Conservation (phyloP, 2,888 invertebrate genomes). For the Coremacera marginata region DNA sequence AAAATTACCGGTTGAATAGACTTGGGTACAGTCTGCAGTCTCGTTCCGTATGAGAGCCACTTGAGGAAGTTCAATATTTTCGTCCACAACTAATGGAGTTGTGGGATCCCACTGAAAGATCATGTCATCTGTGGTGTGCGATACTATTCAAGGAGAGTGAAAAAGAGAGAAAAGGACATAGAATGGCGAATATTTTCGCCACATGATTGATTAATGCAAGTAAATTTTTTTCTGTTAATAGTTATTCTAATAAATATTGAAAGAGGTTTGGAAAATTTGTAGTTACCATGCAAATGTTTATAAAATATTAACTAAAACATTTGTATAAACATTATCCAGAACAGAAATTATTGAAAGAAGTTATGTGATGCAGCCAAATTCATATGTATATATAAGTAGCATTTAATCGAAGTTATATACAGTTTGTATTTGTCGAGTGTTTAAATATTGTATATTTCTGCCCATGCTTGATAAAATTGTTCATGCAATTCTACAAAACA, state of each 20-base stretch:
- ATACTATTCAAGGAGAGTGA: constrained; percentile 73
- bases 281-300: constrained; percentile 38
- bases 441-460: neutral
- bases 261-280: neutral
- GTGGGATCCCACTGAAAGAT: constrained; percentile 92
- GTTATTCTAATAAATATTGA: neutral
- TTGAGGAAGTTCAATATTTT: constrained; percentile 89
- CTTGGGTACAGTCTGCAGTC: constrained; percentile 90
- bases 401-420: neutral
- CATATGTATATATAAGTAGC: constrained; percentile 8
- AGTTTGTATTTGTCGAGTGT: neutral
- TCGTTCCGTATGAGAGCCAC: constrained; percentile 88
- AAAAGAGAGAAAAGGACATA: constrained; percentile 42
- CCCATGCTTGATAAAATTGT: neutral
- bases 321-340: constrained; percentile 24
- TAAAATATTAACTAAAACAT: constrained; percentile 28
- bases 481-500: constrained; percentile 9
- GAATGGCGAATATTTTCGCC: neutral
- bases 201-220: too few relatives aligned
- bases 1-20: constrained; percentile 78
- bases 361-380: constrained; percentile 39
- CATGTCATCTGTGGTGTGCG: constrained; percentile 89
- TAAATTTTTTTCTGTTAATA: too few relatives aligned
- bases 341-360: constrained; percentile 29
- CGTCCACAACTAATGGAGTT: constrained; percentile 87